These are phyloP conservation scores for Melinaea marsaeus DNA, from an alignment of 2,888 invertebrate species.

Conservation along the genomic window DNA sequence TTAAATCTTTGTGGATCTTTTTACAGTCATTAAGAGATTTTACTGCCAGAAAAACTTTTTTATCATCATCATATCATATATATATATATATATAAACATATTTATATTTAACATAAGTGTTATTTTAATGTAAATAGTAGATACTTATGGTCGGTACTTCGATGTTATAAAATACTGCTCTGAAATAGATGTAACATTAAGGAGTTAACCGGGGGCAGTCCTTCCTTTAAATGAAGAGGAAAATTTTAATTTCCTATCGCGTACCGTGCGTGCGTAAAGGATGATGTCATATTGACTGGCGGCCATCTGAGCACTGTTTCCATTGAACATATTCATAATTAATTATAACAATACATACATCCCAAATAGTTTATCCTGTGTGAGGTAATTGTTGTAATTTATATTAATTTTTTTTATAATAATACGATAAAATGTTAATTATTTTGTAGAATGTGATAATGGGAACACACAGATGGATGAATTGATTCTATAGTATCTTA, in stretches of 20 bases:
- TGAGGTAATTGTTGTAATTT: no score
- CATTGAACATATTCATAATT: not conserved
- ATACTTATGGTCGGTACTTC: no score
- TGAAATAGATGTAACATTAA: constrained; percentile 70
- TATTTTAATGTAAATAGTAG: no score
- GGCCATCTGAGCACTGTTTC: constrained; percentile 25
- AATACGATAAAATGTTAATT: not conserved
- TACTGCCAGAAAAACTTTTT: no score
- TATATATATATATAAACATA: no score
- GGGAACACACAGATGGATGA: constrained; percentile 29
- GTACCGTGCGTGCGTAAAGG: constrained; percentile 45
- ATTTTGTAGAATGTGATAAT: not conserved
- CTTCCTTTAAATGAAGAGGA: constrained; percentile 78
- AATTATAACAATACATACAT: constrained; percentile 12
- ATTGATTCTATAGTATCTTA: constrained; percentile 44
- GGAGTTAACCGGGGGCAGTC: constrained; percentile 71
- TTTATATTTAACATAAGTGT: no score
- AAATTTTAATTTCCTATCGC: constrained; percentile 79
- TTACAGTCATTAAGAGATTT: no score
- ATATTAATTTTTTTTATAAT: no score
- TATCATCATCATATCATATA: no score
- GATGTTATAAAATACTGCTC: constrained; percentile 26
- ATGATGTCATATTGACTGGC: constrained; percentile 52
- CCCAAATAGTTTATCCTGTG: no score
- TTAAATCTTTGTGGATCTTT: no score